These are phyloP conservation scores for Lepas anatifera DNA, from an alignment of 2,888 invertebrate genomes.

Conservation along the genomic window DNA sequence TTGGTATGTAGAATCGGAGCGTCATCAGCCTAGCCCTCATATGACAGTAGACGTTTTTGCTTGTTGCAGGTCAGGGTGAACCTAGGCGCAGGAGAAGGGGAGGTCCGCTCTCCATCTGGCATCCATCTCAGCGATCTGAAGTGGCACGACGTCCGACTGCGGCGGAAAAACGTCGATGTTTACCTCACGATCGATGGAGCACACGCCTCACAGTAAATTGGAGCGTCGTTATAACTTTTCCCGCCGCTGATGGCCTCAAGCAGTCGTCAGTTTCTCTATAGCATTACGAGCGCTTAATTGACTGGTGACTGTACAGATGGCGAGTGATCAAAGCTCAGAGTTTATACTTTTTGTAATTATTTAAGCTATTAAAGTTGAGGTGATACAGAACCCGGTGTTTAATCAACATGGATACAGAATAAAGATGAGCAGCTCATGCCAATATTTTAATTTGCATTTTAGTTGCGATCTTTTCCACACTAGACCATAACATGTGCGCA, in stretches of 20 bases:
- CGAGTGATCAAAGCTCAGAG: neutral
- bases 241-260: neutral
- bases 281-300: neutral
- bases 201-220: slow-evolving; percentile 36
- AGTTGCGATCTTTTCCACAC: no score
- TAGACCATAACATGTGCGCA: neutral
- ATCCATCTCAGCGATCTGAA: slow-evolving; percentile 69
- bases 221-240: no score
- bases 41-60: neutral
- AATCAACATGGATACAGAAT: no score
- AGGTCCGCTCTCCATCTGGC: slow-evolving; percentile 55
- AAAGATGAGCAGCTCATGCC: no score
- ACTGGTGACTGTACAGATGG: neutral
- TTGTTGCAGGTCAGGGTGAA: slow-evolving; percentile 56
- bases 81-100: slow-evolving; percentile 80
- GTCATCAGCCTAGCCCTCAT: no score
- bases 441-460: no score
- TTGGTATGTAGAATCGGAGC: no score
- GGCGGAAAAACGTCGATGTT: slow-evolving; percentile 68
- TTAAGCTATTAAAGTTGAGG: neutral
- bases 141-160: slow-evolving; percentile 81
- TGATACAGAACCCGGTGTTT: no score
- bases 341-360: no score
- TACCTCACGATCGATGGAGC: slow-evolving; percentile 61
- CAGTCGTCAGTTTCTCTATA: neutral